Base-by-base conservation (phyloP, 2,888 invertebrate genomes). In the Allolobophora icterica region DNA sequence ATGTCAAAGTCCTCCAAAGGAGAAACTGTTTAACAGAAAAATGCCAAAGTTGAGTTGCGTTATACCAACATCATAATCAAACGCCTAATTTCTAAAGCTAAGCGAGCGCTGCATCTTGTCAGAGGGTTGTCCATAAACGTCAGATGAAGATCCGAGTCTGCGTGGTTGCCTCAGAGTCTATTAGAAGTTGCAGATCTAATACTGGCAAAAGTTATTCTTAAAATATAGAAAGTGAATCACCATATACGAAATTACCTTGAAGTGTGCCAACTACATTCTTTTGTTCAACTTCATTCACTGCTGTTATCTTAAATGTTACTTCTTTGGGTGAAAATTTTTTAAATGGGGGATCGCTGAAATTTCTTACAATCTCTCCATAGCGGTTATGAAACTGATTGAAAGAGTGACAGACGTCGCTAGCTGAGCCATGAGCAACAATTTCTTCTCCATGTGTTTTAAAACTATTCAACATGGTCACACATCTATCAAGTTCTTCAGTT, bases 361-460 rank as follows among this genome's bases (percentile, higher is more conserved):
- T 71, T 71, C 13, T n/a, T 71, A 11, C 11, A 71, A 71, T 71
- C n/a, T 71, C 71, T n/a, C n/a, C 71, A 71, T 71, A 71, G 0
- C 71, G 71, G n/a, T 8, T n/a, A n/a, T 71, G 71, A 30, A 71
- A 71, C 71, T 71, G 71, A 30, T 71, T 8, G n/a, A 8, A 71
- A n/a, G 71, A 71, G 71, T n/a, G 71, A 17, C 71, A 71, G n/a
- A 71, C 71, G n/a, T 71, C 71, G 11, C 30, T 11, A 8, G 71
- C 71, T 6, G 71, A 71, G 30, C 71, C 71, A 71, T n/a, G 30
- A n/a, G 71, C 71, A 71, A 71, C n/a, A 30, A 71, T 71, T 71
- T 71, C 71, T 71, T 71, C 71, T 71, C 71, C 71, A 8, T 71
- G n/a, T 71, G n/a, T n/a, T 71, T 71, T 71, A 71, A 71, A 71